phyloP scores from a whole-genome alignment of 2,888 invertebrate genomes.

The Monopis laevigella region DNA sequence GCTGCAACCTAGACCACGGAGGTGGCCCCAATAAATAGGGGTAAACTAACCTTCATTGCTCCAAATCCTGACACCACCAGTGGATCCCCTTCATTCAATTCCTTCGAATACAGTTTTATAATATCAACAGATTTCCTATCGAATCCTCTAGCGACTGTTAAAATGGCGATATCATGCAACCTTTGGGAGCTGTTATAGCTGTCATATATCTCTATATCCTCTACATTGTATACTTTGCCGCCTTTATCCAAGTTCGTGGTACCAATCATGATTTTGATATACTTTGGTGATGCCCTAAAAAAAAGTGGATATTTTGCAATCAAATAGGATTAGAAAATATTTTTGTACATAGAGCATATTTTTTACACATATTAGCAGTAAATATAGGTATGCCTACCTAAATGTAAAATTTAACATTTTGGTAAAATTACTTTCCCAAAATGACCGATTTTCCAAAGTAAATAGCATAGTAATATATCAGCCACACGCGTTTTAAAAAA shows the following conservation, averaged over 20 bases:
- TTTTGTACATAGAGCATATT: too few species aligned
- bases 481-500: too few species aligned
- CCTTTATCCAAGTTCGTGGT: conserved; percentile 40
- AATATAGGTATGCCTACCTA: too few species aligned
- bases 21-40: background rate
- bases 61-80: conserved; percentile 47
- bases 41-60: conserved; percentile 32
- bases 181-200: conserved; percentile 30
- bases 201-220: conserved; percentile 30
- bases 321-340: too few species aligned
- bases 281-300: conserved; percentile 38
- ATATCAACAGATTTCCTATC: conserved; percentile 28
- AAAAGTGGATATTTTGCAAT: too few species aligned
- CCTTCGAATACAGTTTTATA: conserved; percentile 26
- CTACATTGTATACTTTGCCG: conserved; percentile 30
- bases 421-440: background rate
- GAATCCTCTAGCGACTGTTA: conserved; percentile 34
- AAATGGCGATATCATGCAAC: conserved; percentile 43
- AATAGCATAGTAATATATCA: background rate
- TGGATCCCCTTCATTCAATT: conserved; percentile 35
- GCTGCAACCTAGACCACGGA: background rate
- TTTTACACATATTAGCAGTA: too few species aligned
- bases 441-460: background rate
- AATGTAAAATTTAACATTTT: too few species aligned
- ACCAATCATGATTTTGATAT: conserved; percentile 41